These are phyloP conservation scores for Strigops habroptila DNA, from an alignment of 2,113 vertebrate species.

Conservation along the genomic window DNA sequence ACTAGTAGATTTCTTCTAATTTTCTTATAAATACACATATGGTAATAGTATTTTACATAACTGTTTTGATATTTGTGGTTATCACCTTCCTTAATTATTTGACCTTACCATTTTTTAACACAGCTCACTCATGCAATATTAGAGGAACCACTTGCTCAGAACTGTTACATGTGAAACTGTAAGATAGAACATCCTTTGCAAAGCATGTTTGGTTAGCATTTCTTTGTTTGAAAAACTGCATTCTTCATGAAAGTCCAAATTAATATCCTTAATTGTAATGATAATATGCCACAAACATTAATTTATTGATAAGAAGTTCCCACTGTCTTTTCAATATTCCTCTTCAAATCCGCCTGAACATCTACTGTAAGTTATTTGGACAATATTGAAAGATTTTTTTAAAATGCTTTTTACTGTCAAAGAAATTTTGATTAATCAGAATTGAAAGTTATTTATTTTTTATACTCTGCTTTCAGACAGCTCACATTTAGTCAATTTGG, in stretches of 20 bases:
- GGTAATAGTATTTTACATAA: constrained; percentile 13
- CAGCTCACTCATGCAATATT: neutral
- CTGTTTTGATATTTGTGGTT: neutral
- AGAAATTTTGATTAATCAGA: neutral
- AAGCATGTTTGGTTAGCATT: neutral
- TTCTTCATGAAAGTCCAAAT: neutral
- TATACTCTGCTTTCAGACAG: neutral
- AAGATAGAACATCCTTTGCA: neutral
- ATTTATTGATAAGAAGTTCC: neutral
- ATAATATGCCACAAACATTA: neutral
- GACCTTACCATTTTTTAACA: constrained; percentile 4
- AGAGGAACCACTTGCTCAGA: neutral
- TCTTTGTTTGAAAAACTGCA: neutral
- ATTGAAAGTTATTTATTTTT: constrained; percentile 38
- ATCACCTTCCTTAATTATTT: constrained; percentile 20
- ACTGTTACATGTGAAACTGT: neutral
- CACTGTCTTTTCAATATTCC: neutral
- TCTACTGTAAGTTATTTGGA: neutral
- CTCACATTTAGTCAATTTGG: constrained; percentile 33
- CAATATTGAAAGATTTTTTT: neutral
- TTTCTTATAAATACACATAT: neutral
- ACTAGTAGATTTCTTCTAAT: neutral
- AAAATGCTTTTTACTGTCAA: neutral
- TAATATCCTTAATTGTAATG: neutral
- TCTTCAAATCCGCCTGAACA: neutral